Evolutionary conservation across 2,888 invertebrate species (phyloP), one percentile per base, ranked within the genome.

Genomic region (Troilus luridus): DNA sequence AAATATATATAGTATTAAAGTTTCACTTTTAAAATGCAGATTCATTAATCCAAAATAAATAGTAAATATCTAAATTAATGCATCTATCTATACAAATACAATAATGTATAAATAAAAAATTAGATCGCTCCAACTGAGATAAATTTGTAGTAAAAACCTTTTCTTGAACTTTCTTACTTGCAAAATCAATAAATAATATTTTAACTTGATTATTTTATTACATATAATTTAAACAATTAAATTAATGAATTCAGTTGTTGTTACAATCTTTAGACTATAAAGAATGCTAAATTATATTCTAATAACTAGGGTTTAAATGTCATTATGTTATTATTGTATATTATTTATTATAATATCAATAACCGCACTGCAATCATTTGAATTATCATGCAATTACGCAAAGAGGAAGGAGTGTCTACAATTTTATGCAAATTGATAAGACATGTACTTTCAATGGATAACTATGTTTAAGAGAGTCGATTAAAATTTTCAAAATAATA

Each of bases 401-500:
- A 77, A 14, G 7, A 8, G 14, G 17, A 41, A 77, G 41, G 72
- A 77, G 72, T 77, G 72, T 27, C 72, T 41, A 41, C 19, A 41
- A 41, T 41, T 77, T 17, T 77, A 77, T 77, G 72, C 72, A 17
- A 77, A 77, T 77, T 9, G 72, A 41, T 77, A 77, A 77, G 27
- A 27, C 72, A 10, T 41, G 72, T 77, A 41, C 27, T 12, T 27
- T 0, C 19, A 27, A 77, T 41, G 27, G 0, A 27, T 77, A 77
- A 77, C 41, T 19, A 77, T 17, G 3, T 14, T 19, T 41, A 77
- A 77, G 8, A 8, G 27, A 27, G 17, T 77, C 27, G 7, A 41
- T 17, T 27, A 24, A 67, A 14, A 10, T 24, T 12, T 24, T 24
- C 41, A 41, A 41, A 41, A 41, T 41, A 41, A 41, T 41, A 41